Evolutionary conservation across 2,888 invertebrate genomes (phyloP).

Genomic region (Agrotis ipsilon): DNA sequence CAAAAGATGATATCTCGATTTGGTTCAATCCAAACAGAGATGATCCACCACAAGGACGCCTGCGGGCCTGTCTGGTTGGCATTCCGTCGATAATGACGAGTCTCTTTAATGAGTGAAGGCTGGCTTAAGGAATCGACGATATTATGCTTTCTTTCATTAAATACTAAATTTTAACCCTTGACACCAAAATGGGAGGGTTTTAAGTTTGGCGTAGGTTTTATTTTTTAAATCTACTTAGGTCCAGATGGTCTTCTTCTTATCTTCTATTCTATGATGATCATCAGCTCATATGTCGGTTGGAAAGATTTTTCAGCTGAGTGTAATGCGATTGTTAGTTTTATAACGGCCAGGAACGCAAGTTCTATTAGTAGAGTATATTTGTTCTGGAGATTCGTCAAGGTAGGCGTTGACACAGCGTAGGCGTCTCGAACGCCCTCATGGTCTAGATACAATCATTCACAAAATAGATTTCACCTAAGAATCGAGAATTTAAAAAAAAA

Average conservation of each 20-base stretch:
- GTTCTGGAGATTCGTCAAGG: neutral
- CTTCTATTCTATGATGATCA: no score
- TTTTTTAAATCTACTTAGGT: no score
- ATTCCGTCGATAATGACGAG: no score
- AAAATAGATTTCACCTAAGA: neutral
- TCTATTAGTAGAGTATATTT: constrained; percentile 8
- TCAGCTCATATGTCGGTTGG: no score
- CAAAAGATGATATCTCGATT: neutral
- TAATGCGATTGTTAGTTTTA: neutral
- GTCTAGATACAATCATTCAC: neutral
- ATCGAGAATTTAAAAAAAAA: neutral
- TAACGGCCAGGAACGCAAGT: neutral
- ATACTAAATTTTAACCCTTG: no score
- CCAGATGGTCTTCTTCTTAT: no score
- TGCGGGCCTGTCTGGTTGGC: no score
- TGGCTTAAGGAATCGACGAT: no score
- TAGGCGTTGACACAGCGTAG: constrained; percentile 12
- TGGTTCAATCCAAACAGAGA: neutral
- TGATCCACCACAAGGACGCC: neutral
- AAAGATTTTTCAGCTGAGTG: neutral
- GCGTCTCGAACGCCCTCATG: neutral
- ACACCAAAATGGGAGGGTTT: no score
- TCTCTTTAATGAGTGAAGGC: no score
- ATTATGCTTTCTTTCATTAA: no score
- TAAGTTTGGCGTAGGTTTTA: no score